phyloP scores from a whole-genome alignment of 1,140 invertebrate genomes.

The Papilio glaucus region DNA sequence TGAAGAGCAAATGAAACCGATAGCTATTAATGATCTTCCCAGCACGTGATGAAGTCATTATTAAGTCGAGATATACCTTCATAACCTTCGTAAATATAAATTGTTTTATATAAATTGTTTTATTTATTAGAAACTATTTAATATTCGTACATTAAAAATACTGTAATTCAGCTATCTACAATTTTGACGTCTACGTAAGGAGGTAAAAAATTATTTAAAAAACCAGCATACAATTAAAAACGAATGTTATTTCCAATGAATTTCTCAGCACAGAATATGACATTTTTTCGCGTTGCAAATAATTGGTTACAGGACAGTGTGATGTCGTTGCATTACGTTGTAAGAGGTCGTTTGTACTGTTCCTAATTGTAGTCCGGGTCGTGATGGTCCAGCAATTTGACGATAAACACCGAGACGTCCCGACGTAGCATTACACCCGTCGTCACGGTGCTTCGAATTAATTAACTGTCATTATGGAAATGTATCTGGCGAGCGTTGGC shows the following conservation, averaged over 20 bases:
- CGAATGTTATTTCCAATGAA: not conserved
- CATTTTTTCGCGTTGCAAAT: not conserved
- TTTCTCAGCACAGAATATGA: constrained; percentile 6
- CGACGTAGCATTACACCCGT: constrained; percentile 40
- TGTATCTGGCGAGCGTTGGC: constrained; percentile 41
- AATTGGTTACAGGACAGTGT: constrained; percentile 20
- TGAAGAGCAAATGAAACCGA: too few relatives aligned
- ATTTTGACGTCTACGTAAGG: not conserved
- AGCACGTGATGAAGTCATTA: too few relatives aligned
- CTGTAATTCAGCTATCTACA: too few relatives aligned
- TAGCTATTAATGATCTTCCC: too few relatives aligned
- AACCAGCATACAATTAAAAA: not conserved
- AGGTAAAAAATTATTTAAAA: not conserved
- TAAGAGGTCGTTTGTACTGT: constrained; percentile 23
- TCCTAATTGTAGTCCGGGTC: constrained; percentile 51
- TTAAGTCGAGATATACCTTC: too few relatives aligned
- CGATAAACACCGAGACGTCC: constrained; percentile 51
- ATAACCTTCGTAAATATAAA: too few relatives aligned
- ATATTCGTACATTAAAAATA: too few relatives aligned
- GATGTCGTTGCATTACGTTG: constrained; percentile 29
- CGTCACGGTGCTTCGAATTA: constrained; percentile 62
- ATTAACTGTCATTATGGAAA: constrained; percentile 65
- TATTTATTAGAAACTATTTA: too few relatives aligned
- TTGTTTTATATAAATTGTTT: too few relatives aligned
- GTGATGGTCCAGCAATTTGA: constrained; percentile 52